Evolutionary conservation across 2,113 vertebrate genomes (phyloP), one percentile per base, ranked within the genome.

Genomic region (Noturus placidus): DNA sequence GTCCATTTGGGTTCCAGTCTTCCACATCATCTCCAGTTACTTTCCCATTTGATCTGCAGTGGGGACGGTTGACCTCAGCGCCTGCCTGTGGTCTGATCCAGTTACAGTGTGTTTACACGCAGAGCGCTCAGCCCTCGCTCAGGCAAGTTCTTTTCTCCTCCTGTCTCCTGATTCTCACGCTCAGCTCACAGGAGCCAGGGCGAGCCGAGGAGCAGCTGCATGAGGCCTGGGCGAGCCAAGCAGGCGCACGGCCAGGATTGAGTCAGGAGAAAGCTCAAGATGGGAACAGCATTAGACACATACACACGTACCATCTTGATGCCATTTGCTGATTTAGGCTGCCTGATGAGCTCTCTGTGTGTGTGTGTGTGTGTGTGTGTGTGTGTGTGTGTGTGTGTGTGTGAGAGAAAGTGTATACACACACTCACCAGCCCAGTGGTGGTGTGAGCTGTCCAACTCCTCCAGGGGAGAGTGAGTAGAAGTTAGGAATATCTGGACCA

Each of bases 401-500:
- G 78, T 61, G 91, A n/a, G 35, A 38, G 17, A 9, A 19, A 2
- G 30, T n/a, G 33, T 27, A 22, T 33, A 25, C 85, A 63, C 35
- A 82, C 85, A 95, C 97, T 97, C 95, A 99, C 98, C 98, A 99
- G 95, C 98, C 97, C 89, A 99, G 95, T 84, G 98, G 97, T 88
- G 98, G 98, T 80, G 98, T 99, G 92, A 99, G 97, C 95, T 98
- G 98, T 85, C 98, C 98, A 63, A 99, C 97, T 87, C 96, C 97
- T 83, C 97, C 97, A 22, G 97, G 98, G 92, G 97, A 99, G 91
- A 99, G 95, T 17, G 98, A 95, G 94, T 99, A 99, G 94, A 99
- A 99, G 92, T 97, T 97, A 89, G 98, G 93, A 92, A 99, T 97
- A 93, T 99, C 98, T 86, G 96, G 97, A 92, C 97, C 97, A 4